Percentiles rank a stretch among this genome's conserved stretches.
These are phyloP conservation scores for Heteronetta atricapilla DNA, from an alignment of 2,113 vertebrate species.

Conservation along the genomic window DNA sequence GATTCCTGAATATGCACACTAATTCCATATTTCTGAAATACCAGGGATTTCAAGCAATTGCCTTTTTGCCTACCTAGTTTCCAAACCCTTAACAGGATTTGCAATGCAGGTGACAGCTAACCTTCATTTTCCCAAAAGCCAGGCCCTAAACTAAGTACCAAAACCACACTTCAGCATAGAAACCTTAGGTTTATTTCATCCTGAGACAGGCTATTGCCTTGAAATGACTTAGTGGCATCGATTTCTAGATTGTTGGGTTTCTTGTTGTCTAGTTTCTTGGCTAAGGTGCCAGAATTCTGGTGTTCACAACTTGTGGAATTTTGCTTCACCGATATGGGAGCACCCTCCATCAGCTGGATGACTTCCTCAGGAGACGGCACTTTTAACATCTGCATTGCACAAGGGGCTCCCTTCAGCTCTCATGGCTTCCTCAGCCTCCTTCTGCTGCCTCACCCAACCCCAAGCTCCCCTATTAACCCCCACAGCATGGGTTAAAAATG, in stretches of 20 bases:
- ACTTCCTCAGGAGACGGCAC: neutral
- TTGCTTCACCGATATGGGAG: neutral
- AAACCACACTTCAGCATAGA: neutral
- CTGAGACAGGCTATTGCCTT: neutral
- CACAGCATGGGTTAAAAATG: neutral
- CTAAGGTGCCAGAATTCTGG: neutral
- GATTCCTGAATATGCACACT: neutral
- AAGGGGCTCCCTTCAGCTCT: neutral
- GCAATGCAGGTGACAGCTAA: neutral
- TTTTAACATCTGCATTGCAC: neutral
- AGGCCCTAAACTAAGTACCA: neutral
- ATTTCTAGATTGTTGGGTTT: conserved; percentile 12
- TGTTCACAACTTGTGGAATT: conserved; percentile 8
- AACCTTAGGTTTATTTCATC: neutral
- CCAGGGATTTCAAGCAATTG: neutral
- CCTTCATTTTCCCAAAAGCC: neutral
- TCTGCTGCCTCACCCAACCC: neutral
- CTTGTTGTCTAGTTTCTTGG: conserved; percentile 20
- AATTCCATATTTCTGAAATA: neutral
- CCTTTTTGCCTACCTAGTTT: neutral
- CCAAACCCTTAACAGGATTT: neutral
- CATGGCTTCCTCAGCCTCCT: neutral
- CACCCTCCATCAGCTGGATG: neutral
- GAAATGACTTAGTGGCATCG: neutral
- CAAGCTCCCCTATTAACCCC: conserved; percentile 1